These are phyloP conservation scores for Whitmania pigra DNA, from an alignment of 1,140 invertebrate genomes.

Conservation along the genomic window DNA sequence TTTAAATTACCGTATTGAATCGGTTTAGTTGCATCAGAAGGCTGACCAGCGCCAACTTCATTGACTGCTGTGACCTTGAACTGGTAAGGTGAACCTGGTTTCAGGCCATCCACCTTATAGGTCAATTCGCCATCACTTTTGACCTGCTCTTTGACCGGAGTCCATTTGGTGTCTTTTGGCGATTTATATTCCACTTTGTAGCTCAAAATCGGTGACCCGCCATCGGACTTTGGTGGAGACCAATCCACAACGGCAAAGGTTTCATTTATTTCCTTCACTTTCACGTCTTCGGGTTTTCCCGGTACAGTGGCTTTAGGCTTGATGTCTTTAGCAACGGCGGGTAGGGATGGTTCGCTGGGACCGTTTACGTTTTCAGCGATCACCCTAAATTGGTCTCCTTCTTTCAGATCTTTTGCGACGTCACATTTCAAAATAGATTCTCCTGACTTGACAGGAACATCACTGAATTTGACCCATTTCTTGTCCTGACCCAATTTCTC, in stretches of 20 bases:
- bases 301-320: conserved; percentile 54
- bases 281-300: conserved; percentile 71
- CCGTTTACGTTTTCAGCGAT: conserved; percentile 91
- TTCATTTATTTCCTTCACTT: conserved; percentile 79
- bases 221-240: conserved; percentile 75
- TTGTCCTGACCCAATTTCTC: conserved; percentile 57
- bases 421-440: conserved; percentile 1
- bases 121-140: conserved; percentile 71
- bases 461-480: conserved; percentile 43
- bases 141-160: conserved; percentile 55
- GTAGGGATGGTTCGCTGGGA: conserved; percentile 82
- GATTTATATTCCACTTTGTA: conserved; percentile 73
- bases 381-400: conserved; percentile 84
- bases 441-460: conserved; percentile 47
- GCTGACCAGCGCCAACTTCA: conserved; percentile 83
- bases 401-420: conserved; percentile 67
- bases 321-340: conserved; percentile 51
- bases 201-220: conserved; percentile 87
- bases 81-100: conserved; percentile 87
- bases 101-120: conserved; percentile 50
- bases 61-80: conserved; percentile 93
- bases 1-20: conserved; percentile 49
- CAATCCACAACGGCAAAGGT: conserved; percentile 85
- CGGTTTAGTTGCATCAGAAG: conserved; percentile 72
- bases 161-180: conserved; percentile 26